Base-by-base conservation (phyloP, 2,113 vertebrate genomes). In the Chunga burmeisteri region DNA sequence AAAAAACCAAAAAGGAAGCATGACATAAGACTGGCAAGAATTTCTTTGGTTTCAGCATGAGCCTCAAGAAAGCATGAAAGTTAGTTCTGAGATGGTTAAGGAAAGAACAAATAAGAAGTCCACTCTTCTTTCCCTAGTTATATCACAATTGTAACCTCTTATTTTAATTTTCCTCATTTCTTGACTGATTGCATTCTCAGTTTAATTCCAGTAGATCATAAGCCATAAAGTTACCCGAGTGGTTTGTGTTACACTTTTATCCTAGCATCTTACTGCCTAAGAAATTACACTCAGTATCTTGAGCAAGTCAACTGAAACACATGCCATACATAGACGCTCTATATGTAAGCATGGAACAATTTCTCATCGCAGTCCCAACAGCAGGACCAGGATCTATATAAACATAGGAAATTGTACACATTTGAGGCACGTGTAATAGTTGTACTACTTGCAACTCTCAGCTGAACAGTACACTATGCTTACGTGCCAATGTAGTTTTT, bases 241-340 rank as follows among this genome's bases (percentile, higher is more conserved):
- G 42, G 26, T 63, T 84, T 78, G 52, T 16, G 63, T 55, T 23
- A 46, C 4, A 44, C 52, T 72, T 93, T 94, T 56, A 78, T 30
- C 52, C 55, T 38, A 47, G 1, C 11, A 90, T 12, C 36, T 79
- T 58, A 78, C 40, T 81, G 71, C 22, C 10, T 58, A 63, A 26
- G 25, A 93, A 90, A 83, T 59, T 25, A 65, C 6, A 61, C 29
- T 44, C 34, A 58, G 36, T 27, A 50, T 56, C 65, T 87, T 46
- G 27, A 77, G 53, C 15, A 55, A 5, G 42, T 61, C 42, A 91
- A 16, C 32, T n/a, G 30, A 95, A 86, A 70, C 25, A 82, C 44
- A 53, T 0, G 5, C 27, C 17, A 26, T 11, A 32, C 1, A 3
- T 0, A n/a, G 17, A 40, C 29, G 65, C 15, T 32, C 34, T 36